Base-by-base conservation (phyloP, 2,797 vertebrate species). In the Spondyliosoma cantharus region DNA sequence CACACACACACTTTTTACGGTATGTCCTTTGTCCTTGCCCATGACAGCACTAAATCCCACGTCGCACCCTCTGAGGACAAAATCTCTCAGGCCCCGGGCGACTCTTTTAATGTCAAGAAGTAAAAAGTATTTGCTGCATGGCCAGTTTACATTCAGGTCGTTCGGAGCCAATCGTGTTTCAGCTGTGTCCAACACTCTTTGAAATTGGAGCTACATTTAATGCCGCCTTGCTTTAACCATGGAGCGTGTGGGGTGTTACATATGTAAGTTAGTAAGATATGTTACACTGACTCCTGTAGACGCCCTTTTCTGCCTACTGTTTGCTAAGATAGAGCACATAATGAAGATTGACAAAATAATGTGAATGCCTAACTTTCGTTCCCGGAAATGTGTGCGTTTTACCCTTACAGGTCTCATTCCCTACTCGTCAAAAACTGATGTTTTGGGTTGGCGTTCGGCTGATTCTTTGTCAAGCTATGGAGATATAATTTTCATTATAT, bases 21-120 rank as follows among this genome's bases (percentile, higher is more conserved):
- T 42, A 29, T 14, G 59, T 76, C 68, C 25, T 7, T 17, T 25
- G 77, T 70, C 52, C 72, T 84, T 82, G 56, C 71, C 79, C 12
- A 19, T 60, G 76, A 80, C 49, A 67, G 73, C 57, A 53, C 61
- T 43, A 29, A 70, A 66, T 87, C 70, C 19, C 57, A 56, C 0
- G 1, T 56, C 53, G n/a, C 0, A 14, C 37, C 56, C 46, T 59
- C 49, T 1, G 53, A 74, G 68, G 83, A 76, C 61, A 48, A 20
- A 65, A n/a, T 24, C 17, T 56, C 68, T 78, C 81, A 78, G 54
- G 74, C 72, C 72, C 9, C 15, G 3, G 84, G 74, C 56, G 1
- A 48, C 59, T 70, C 54, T 61, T 71, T 81, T 86, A 80, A 83
- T 87, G 81, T 81, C 73, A 78, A 42, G 37, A 76, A 83, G 80